Evolutionary conservation across 2,113 vertebrate species (phyloP), one percentile per base, ranked within the genome.

Genomic region (Sorex fumeus): DNA sequence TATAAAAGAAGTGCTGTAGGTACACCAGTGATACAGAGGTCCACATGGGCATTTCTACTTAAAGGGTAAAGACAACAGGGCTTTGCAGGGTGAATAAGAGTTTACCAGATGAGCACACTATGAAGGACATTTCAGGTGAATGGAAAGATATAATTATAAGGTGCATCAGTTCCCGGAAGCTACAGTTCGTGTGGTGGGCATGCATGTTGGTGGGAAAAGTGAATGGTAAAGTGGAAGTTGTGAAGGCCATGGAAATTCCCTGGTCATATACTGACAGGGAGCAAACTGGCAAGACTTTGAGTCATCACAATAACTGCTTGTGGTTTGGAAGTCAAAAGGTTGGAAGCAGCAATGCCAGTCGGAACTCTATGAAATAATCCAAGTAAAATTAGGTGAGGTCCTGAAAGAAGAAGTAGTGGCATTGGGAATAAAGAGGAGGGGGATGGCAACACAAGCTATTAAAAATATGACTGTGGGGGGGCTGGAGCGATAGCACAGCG

Each of bases 51-150:
- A 50, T 40, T 81, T 23, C 40, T 60, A 32, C 45, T 32, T 77
- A 16, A 12, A 57, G 2, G 18, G 27, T 28, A 8, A 91, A 53
- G 25, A 16, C 40, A 45, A 47, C 19, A 40, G 43, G 30, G 15
- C 87, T 95, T 81, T 82, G 40, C 78, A 85, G 53, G 53, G 53
- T 30, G 40, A 84, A 4, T 66, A 90, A 43, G 70, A 77, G 13
- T 70, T 84, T 32, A 6, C 53, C 84, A 75, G 45, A 28, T 70
- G 72, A 60, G 62, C 53, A 21, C 23, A 23, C 10, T 8, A 9
- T 36, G 50, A 84, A 80, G 32, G 45, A 50, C 88, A 34, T 88
- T 82, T 45, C 19, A 12, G n/a, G 13, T 21, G 19, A 15, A 77
- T 13, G 27, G 16, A 30, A 87, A 84, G 19, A 66, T 11, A 66